These are phyloP conservation scores for Lutjanus argentimaculatus DNA, from an alignment of 2,797 vertebrate genomes.

Conservation along the genomic window DNA sequence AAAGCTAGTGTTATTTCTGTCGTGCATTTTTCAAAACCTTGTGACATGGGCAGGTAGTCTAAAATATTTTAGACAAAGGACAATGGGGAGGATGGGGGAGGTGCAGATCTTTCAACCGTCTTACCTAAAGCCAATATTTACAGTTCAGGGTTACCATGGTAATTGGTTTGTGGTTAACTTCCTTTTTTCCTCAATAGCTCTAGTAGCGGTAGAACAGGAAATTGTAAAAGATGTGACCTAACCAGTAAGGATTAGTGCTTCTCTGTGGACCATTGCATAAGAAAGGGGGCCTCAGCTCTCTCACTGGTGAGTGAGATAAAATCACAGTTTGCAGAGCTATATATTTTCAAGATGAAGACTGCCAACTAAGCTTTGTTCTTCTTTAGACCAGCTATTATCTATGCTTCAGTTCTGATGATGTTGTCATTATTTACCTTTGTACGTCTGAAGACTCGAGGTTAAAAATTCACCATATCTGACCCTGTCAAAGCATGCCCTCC, in stretches of 20 bases:
- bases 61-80: conserved; percentile 29
- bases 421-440: background rate
- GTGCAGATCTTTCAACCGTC: background rate
- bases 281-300: background rate
- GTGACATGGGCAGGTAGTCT: background rate
- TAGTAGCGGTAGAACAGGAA: conserved; percentile 44
- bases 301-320: background rate
- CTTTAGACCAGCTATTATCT: background rate
- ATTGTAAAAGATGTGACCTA: conserved; percentile 34
- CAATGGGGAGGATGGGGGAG: conserved; percentile 15
- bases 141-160: conserved; percentile 40
- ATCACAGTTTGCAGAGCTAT: background rate
- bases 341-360: too few species aligned
- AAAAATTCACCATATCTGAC: conserved; percentile 12
- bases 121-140: conserved; percentile 64
- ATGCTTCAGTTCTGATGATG: background rate
- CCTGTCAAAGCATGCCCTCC: background rate
- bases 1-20: conserved; percentile 34
- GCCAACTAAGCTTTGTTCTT: background rate
- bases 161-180: conserved; percentile 45
- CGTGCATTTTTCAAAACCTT: conserved; percentile 36
- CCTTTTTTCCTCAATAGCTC: conserved; percentile 2
- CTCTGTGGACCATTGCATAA: background rate
- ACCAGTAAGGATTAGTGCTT: background rate
- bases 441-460: conserved; percentile 12